Conservation (phyloP, 2,113 vertebrate genomes). For the Sylvilagus bachmani region DNA sequence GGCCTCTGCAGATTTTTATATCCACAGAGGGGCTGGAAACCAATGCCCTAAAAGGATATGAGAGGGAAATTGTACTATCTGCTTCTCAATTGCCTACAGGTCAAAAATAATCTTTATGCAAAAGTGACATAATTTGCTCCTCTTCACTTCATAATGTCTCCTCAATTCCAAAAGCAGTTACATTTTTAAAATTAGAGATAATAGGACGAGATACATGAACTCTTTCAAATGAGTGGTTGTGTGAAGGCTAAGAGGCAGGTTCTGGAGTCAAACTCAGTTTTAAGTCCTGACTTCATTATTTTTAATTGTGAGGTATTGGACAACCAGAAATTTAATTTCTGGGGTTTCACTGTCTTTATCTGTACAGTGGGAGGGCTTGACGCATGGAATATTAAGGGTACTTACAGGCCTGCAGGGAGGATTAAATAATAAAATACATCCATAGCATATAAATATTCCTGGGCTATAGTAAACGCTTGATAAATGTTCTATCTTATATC, state of each 20-base stretch:
- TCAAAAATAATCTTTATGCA: neutral
- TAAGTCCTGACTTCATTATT: neutral
- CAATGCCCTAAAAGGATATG: too few species aligned
- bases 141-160: neutral
- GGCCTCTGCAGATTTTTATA: too few species aligned
- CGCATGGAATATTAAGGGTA: neutral
- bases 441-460: neutral
- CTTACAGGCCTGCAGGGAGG: neutral
- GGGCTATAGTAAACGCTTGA: neutral
- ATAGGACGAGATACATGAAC: neutral
- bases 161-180: neutral
- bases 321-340: neutral
- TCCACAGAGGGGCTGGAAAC: too few species aligned
- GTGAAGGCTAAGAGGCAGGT: neutral
- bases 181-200: neutral
- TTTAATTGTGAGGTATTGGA: neutral
- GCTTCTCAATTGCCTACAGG: neutral
- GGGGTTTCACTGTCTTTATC: neutral
- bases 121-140: neutral
- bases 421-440: neutral
- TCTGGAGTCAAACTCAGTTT: neutral
- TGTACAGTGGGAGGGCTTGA: neutral
- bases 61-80: neutral
- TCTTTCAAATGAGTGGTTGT: neutral
- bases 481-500: neutral